Conservation (phyloP, 2,113 vertebrate genomes). For the Diglossa brunneiventris region DNA sequence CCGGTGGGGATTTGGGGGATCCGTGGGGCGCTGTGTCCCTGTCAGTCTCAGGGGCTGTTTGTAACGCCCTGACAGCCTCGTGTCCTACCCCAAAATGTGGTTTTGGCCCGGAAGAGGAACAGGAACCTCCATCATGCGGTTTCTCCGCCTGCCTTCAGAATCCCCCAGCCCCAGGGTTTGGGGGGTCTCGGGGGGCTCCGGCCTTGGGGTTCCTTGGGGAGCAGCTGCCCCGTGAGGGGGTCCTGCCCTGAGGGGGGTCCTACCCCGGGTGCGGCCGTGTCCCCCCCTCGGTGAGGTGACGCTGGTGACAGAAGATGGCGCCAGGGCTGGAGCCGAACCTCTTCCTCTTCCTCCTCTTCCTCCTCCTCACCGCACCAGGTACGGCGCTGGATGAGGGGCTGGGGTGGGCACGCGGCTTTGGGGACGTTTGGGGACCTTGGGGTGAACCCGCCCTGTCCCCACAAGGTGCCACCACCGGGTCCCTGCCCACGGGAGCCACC, state of each 20-base stretch:
- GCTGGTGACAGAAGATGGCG: background rate
- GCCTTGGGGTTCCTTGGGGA: background rate
- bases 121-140: accelerated
- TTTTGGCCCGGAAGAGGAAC: accelerated
- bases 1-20: background rate
- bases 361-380: background rate
- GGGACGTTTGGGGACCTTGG: background rate
- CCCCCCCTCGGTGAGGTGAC: background rate
- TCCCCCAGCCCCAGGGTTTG: too few species aligned
- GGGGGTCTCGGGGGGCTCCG: background rate
- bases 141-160: background rate
- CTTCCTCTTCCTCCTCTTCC: background rate
- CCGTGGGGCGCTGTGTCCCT: background rate
- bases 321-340: background rate
- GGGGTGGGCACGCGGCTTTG: background rate
- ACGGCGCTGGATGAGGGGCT: background rate
- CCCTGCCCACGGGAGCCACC: background rate
- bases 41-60: too few species aligned
- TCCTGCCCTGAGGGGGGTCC: background rate
- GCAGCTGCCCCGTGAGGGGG: background rate
- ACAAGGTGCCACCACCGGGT: background rate
- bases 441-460: background rate
- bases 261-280: background rate
- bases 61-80: too few species aligned
- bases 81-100: too few species aligned